phyloP scores from a whole-genome alignment of 1,140 invertebrate species.

The Rhopalosiphum padi region DNA sequence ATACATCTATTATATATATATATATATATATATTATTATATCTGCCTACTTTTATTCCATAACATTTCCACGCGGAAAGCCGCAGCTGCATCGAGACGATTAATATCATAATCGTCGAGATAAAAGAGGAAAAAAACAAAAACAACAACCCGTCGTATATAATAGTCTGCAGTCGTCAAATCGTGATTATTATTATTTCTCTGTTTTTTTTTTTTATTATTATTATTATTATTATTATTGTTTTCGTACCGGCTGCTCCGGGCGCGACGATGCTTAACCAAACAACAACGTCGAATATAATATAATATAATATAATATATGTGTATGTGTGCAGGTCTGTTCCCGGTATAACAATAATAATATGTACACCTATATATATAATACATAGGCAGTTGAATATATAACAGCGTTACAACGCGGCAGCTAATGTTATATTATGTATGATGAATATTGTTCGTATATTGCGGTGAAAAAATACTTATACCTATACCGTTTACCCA shows the following conservation, averaged over 20 bases:
- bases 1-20: neutral
- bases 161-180: neutral
- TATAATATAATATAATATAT: neutral
- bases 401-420: neutral
- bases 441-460: neutral
- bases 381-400: neutral
- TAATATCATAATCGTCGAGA: neutral
- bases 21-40: neutral
- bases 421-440: neutral
- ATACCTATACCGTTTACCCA: neutral
- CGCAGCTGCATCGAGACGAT: neutral
- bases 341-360: neutral
- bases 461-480: neutral
- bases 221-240: neutral
- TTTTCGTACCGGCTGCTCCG: neutral
- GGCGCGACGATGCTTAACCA: neutral
- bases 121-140: neutral
- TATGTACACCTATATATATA: neutral
- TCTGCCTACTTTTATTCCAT: neutral
- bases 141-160: neutral
- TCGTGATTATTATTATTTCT: conserved; percentile 18
- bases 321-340: neutral
- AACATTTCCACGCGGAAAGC: neutral
- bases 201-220: neutral
- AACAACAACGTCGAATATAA: neutral